Conservation (phyloP, 2,888 invertebrate species). For the Deroplatys truncata region DNA sequence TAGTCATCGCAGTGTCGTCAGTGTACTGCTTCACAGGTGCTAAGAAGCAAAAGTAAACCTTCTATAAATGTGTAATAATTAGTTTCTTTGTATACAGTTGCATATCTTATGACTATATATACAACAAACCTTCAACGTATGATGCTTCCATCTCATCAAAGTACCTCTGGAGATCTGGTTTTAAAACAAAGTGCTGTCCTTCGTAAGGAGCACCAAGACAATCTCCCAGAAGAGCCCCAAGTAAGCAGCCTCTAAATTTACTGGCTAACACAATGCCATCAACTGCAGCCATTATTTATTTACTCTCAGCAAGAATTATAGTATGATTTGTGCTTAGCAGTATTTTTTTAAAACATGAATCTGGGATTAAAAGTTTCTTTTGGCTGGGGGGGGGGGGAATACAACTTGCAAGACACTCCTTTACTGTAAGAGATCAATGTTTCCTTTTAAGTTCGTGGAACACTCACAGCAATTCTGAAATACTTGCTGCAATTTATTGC, state of each 20-base stretch:
- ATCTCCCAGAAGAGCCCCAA: conserved; percentile 65
- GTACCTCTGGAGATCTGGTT: conserved; percentile 52
- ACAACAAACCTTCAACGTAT: conserved; percentile 49
- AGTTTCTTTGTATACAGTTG: background rate
- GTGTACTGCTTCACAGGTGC: conserved; percentile 57
- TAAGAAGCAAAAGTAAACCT: conserved; percentile 36
- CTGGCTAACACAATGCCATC: conserved; percentile 44
- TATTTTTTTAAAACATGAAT: too few species aligned
- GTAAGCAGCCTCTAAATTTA: conserved; percentile 63
- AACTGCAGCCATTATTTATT: conserved; percentile 33
- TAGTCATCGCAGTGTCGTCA: conserved; percentile 70
- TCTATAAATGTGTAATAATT: background rate
- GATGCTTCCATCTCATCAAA: conserved; percentile 56
- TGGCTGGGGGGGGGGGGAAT: too few species aligned
- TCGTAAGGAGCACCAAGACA: conserved; percentile 69
- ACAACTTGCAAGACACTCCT: too few species aligned
- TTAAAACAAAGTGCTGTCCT: conserved; percentile 48
- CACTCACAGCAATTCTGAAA: too few species aligned
- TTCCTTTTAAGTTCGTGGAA: too few species aligned
- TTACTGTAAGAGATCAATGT: too few species aligned
- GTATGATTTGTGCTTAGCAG: background rate
- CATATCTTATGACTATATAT: background rate
- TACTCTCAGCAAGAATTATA: background rate
- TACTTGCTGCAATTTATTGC: too few species aligned
- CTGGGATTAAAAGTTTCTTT: too few species aligned